Conservation (phyloP, 2,113 vertebrate species). For the Podilymbus podiceps region DNA sequence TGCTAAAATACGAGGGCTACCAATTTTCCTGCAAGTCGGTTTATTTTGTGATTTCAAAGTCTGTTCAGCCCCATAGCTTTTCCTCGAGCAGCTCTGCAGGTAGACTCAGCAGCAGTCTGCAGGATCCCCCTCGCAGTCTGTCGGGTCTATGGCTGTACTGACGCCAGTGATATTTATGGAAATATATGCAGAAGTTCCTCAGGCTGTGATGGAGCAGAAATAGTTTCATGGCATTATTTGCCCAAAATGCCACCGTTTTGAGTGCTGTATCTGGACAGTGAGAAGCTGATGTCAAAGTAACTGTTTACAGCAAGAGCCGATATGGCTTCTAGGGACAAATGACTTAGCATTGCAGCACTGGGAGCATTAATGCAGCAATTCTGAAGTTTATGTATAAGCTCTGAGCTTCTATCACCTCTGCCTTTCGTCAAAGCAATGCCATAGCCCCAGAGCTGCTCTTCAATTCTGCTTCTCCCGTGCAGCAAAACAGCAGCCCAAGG, state of each 20-base stretch:
- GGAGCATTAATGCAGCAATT: not conserved
- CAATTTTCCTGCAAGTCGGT: rapidly evolving
- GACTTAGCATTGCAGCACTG: not conserved
- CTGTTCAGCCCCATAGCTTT: not conserved
- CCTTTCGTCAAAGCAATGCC: not conserved
- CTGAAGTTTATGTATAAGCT: not conserved
- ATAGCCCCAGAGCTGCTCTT: not conserved
- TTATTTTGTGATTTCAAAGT: not conserved
- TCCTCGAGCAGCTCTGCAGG: not conserved
- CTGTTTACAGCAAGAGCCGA: conserved; percentile 12
- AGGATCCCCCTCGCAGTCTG: conserved; percentile 26
- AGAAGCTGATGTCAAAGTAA: conserved; percentile 31
- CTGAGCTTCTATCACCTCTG: not conserved
- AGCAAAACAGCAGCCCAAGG: not conserved
- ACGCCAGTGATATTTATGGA: conserved; percentile 9
- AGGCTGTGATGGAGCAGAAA: conserved; percentile 42
- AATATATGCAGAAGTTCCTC: conserved; percentile 34
- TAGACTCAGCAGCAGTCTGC: not conserved
- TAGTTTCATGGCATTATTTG: conserved; percentile 23
- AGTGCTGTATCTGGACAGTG: not conserved
- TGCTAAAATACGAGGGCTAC: rapidly evolving
- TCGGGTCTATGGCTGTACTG: not conserved
- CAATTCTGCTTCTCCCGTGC: not conserved
- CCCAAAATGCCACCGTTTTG: not conserved
- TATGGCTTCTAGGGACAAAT: conserved; percentile 28